These are phyloP conservation scores for Ephydatia muelleri DNA, from an alignment of 37 sponge, comb jelly and placozoan genomes.

Conservation along the genomic window DNA sequence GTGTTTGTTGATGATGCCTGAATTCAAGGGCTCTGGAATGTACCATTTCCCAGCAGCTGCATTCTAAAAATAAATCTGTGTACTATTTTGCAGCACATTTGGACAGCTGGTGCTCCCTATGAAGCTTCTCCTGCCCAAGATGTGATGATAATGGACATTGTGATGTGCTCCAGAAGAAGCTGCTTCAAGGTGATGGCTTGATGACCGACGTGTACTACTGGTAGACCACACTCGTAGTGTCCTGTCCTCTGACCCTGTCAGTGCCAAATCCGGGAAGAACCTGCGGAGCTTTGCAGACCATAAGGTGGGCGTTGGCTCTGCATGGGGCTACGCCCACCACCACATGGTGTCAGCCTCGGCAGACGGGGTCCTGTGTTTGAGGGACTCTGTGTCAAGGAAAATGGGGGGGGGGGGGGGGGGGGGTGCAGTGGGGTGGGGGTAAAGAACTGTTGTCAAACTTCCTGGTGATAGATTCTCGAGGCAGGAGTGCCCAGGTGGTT, in stretches of 20 bases:
- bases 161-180: no score
- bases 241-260: conserved; percentile 34
- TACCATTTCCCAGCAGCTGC: background rate
- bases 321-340: background rate
- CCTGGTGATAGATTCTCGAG: conserved; percentile 23
- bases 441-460: conserved; percentile 8
- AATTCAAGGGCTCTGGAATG: no score
- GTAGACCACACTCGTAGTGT: conserved; percentile 24
- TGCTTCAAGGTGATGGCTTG: no score
- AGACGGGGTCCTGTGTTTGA: conserved; percentile 35
- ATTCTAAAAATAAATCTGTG: no score
- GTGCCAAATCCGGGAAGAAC: conserved; percentile 30
- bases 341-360: conserved; percentile 46
- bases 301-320: conserved; percentile 35
- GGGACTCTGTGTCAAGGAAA: conserved; percentile 44
- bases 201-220: background rate
- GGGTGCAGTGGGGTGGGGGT: conserved; percentile 7
- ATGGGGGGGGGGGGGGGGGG: background rate
- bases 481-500: background rate
- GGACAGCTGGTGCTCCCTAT: conserved; percentile 65
- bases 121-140: conserved; percentile 14
- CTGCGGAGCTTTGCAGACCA: conserved; percentile 56
- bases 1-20: background rate
- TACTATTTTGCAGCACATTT: conserved; percentile 23
- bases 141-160: conserved; percentile 49